These are phyloP conservation scores for Machimus rusticus DNA, from an alignment of 2,888 invertebrate species.

Conservation along the genomic window DNA sequence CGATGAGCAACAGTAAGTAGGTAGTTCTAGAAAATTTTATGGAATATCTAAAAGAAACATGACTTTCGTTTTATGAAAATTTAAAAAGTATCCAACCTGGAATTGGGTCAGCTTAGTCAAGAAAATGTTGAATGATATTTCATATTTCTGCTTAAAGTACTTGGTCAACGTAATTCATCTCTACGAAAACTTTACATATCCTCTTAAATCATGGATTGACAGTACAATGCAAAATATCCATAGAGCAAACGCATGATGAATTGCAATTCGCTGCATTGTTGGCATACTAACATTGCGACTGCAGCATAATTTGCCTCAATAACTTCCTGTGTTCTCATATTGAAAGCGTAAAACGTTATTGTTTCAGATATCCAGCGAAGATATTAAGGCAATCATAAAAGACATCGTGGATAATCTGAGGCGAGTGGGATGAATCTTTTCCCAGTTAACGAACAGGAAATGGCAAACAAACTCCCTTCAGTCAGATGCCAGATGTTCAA, in stretches of 20 bases:
- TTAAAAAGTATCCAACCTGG: neutral
- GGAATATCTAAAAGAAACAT: neutral
- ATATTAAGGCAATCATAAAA: neutral
- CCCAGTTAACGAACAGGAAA: neutral
- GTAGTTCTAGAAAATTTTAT: neutral
- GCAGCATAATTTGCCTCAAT: neutral
- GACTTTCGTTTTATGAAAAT: neutral
- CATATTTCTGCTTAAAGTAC: neutral
- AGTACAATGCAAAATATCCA: neutral
- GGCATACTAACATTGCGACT: neutral
- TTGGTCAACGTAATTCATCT: neutral
- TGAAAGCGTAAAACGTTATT: neutral
- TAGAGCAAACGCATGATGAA: neutral
- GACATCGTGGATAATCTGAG: neutral
- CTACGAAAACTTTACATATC: neutral
- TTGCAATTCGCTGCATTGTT: neutral
- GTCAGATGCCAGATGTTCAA: neutral
- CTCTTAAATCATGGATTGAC: neutral
- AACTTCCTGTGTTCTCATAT: neutral
- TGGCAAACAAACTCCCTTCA: neutral
- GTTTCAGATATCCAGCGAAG: neutral
- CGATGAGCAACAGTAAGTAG: neutral
- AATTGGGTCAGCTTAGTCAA: neutral
- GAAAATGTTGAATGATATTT: neutral
- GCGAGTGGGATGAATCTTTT: neutral